Percentiles rank a stretch among this genome's conserved stretches.
These are phyloP conservation scores for Pseudomyrmex dendroicus DNA, from an alignment of 1,140 invertebrate species.

Conservation along the genomic window DNA sequence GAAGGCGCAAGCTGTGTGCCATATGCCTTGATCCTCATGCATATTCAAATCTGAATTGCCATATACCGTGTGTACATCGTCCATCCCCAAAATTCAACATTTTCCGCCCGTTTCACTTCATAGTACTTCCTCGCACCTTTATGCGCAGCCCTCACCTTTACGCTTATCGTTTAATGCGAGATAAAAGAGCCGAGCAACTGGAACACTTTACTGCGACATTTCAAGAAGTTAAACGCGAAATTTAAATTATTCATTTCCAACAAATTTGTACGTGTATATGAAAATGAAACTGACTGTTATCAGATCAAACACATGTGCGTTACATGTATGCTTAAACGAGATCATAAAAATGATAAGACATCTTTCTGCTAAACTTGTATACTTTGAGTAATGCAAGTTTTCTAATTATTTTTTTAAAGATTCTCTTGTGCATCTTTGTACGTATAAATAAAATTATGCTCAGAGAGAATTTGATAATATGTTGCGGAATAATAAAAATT, in stretches of 20 bases:
- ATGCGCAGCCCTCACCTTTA: not conserved
- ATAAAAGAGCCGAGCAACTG: conserved; percentile 13
- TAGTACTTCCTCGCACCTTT: conserved; percentile 36
- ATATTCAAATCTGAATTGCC: conserved; percentile 55
- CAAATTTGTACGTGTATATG: not conserved
- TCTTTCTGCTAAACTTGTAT: not conserved
- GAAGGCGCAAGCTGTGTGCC: conserved; percentile 31
- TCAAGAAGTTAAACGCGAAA: not conserved
- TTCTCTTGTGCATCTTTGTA: not conserved
- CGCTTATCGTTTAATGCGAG: not conserved
- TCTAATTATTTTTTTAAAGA: not conserved
- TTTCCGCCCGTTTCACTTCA: conserved; percentile 17
- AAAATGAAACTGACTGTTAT: not conserved
- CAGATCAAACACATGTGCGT: not conserved
- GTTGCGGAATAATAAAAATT: conserved; percentile 35
- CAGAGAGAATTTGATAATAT: conserved; percentile 38
- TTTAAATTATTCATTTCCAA: conserved; percentile 32
- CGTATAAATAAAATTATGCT: conserved; percentile 11
- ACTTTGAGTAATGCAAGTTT: not conserved
- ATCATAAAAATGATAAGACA: not conserved
- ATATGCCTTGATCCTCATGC: conserved; percentile 54
- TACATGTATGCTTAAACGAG: not conserved
- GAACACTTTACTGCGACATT: not conserved
- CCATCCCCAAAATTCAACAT: conserved; percentile 51
- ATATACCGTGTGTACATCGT: conserved; percentile 27